phyloP scores from a whole-genome alignment of 2,888 invertebrate species.

The Heliconius cydno region DNA sequence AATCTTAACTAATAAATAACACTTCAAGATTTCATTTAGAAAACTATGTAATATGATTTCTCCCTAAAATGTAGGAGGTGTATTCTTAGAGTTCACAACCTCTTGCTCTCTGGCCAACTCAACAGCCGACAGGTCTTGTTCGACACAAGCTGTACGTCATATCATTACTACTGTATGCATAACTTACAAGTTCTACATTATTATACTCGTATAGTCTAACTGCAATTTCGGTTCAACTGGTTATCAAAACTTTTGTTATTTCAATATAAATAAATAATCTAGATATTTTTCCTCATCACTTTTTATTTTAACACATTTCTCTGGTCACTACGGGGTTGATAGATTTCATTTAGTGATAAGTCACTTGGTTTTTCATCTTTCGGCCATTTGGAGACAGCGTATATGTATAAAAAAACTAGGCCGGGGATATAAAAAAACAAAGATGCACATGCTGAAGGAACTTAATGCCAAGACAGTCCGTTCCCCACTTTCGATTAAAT shows the following conservation, averaged over 20 bases:
- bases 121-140: slow-evolving; percentile 65
- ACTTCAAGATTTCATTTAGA: not conserved
- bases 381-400: too few relatives aligned
- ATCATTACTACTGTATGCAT: slow-evolving; percentile 55
- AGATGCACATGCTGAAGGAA: too few relatives aligned
- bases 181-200: slow-evolving; percentile 37
- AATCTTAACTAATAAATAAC: not conserved
- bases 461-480: too few relatives aligned
- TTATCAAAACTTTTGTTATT: not conserved
- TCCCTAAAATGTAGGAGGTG: slow-evolving; percentile 49
- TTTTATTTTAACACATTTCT: not conserved
- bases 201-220: slow-evolving; percentile 32
- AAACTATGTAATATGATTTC: not conserved
- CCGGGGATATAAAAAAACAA: too few relatives aligned
- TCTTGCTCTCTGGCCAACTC: slow-evolving; percentile 71
- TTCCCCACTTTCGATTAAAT: too few relatives aligned
- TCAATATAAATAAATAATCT: not conserved
- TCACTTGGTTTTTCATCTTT: not conserved
- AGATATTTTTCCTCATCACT: not conserved
- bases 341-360: not conserved
- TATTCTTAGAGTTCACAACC: slow-evolving; percentile 64
- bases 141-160: slow-evolving; percentile 63
- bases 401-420: too few relatives aligned
- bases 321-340: not conserved
- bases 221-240: slow-evolving; percentile 36